phyloP scores from a whole-genome alignment of 2,797 vertebrate species.

The Gobio occitaniae region DNA sequence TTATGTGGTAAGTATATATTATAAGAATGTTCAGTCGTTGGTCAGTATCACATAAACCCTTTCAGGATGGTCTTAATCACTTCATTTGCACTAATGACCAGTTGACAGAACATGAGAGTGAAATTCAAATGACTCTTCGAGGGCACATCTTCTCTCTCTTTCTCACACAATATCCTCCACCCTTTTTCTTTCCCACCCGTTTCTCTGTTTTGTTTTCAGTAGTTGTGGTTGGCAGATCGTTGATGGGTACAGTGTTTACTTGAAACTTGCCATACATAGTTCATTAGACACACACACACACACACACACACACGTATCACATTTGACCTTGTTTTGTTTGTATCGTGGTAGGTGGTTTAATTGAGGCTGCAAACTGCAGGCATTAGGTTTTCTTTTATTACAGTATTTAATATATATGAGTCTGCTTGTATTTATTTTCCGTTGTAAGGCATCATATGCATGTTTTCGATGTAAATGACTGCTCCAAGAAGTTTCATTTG shows the following conservation, averaged over 20 bases:
- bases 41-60: not conserved
- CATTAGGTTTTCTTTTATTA: not conserved
- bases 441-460: not conserved
- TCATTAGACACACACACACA: not conserved
- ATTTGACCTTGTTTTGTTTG: constrained; percentile 21
- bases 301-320: constrained; percentile 19
- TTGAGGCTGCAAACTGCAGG: not conserved
- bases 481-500: too few relatives aligned
- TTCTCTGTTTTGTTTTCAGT: constrained; percentile 52
- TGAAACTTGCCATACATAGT: not conserved
- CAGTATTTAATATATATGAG: not conserved
- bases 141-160: not conserved
- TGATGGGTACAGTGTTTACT: constrained; percentile 39
- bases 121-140: not conserved
- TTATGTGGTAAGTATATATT: too few relatives aligned
- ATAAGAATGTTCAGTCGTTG: not conserved
- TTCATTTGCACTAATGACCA: not conserved
- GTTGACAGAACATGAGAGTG: not conserved
- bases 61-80: not conserved
- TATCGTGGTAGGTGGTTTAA: not conserved
- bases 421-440: not conserved
- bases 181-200: constrained; percentile 38
- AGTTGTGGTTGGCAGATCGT: constrained; percentile 49
- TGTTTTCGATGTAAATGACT: not conserved
- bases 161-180: constrained; percentile 5